Evolutionary conservation across 2,113 vertebrate genomes (phyloP).

Genomic region (Lepus americanus): DNA sequence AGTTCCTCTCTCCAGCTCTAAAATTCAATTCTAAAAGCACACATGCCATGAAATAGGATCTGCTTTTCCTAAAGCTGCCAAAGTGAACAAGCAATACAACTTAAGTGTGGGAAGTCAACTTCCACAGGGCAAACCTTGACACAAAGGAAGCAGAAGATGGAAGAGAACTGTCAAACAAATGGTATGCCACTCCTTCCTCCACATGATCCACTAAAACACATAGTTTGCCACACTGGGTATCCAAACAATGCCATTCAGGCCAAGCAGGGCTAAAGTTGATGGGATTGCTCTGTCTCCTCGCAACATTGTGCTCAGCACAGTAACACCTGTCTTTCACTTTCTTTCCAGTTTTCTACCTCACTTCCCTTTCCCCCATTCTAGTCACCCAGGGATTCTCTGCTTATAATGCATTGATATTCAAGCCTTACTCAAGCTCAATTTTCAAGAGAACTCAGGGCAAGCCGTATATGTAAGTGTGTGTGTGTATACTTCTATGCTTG

Average conservation of each 20-base stretch:
- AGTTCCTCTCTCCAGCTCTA: background rate
- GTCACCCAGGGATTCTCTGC: background rate
- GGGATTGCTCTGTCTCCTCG: background rate
- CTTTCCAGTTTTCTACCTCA: background rate
- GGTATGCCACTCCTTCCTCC: background rate
- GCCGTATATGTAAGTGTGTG: background rate
- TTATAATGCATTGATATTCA: background rate
- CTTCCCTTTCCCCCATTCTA: background rate
- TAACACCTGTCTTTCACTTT: background rate
- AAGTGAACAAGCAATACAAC: background rate
- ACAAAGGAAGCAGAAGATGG: background rate
- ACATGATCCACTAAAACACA: background rate
- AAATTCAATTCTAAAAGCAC: conserved; percentile 4
- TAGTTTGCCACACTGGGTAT: background rate
- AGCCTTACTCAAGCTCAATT: background rate
- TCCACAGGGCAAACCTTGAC: background rate
- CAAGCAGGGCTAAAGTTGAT: background rate
- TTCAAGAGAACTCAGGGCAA: background rate
- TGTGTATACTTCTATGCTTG: background rate
- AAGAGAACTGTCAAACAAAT: background rate
- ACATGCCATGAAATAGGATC: background rate
- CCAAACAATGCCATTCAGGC: background rate
- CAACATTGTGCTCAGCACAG: background rate
- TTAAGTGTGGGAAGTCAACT: background rate
- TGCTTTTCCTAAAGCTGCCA: background rate